Evolutionary conservation across 2,888 invertebrate genomes (phyloP).

Genomic region (Diachrysia chrysitis): DNA sequence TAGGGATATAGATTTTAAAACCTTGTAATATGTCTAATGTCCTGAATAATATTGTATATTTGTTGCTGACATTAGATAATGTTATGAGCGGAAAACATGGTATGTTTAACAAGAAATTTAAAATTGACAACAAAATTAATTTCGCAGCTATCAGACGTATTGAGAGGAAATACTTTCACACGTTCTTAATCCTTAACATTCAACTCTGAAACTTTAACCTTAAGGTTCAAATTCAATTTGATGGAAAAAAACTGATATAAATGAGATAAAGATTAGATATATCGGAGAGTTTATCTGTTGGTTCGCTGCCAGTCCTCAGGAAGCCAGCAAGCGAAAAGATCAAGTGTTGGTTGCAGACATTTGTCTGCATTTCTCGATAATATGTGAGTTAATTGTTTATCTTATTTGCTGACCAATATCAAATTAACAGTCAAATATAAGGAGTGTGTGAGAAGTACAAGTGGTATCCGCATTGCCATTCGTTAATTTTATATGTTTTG

Average conservation of each 20-base stretch:
- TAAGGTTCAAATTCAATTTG: constrained; percentile 37
- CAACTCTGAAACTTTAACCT: background rate
- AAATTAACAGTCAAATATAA: too few relatives aligned
- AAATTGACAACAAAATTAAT: background rate
- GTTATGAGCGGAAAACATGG: too few relatives aligned
- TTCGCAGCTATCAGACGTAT: constrained; percentile 2
- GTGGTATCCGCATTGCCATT: too few relatives aligned
- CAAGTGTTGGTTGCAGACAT: constrained; percentile 38
- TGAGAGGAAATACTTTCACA: constrained; percentile 33
- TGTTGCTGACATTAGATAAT: too few relatives aligned
- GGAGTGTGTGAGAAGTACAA: too few relatives aligned
- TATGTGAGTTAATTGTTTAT: constrained; percentile 46
- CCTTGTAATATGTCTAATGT: too few relatives aligned
- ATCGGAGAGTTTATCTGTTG: constrained; percentile 58
- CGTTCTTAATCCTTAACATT: constrained; percentile 13
- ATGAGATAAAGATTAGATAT: constrained; percentile 56
- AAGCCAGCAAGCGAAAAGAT: constrained; percentile 40
- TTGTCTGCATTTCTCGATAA: constrained; percentile 41
- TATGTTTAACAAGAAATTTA: too few relatives aligned
- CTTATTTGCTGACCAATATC: background rate
- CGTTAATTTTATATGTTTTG: constrained; percentile 5
- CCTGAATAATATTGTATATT: too few relatives aligned
- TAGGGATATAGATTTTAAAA: background rate
- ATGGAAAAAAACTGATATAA: constrained; percentile 25
- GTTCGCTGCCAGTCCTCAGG: constrained; percentile 40